Base-by-base conservation (phyloP, 2,113 vertebrate genomes). In the Emydocephalus ijimae region DNA sequence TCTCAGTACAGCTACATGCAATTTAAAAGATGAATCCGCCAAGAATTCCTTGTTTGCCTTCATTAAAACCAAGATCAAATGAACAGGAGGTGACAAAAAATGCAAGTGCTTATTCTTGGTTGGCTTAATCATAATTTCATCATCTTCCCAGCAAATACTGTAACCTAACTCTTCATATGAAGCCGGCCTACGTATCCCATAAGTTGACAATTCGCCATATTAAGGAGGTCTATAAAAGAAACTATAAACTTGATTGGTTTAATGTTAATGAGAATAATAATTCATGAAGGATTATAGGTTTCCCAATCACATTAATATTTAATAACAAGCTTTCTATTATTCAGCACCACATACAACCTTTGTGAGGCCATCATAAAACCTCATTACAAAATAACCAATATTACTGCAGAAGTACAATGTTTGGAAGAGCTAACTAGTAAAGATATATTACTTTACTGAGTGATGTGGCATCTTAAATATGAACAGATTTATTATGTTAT, bases 1-100 rank as follows among this genome's bases (percentile, higher is more conserved):
- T 26, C 87, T 92, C 1, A 95, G 90, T 93, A 94, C 43, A 93
- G 48, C 11, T 81, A 93, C 55, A 34, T 74, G 48, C 45, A 87
- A 54, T 9, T 20, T 74, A 94, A 89, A 96, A 69, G 55, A 56
- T 89, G 93, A 43, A 93, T 14, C 23, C 14, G 45, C 39, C 43
- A 61, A 45, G 14, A 57, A 81, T 3, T 81, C 34, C 74, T 21
- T 9, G 18, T 43, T 43, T 39, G 34, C 18, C 7, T 39, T 39
- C 34, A 81, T 20, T 29, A 57, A 15, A 61, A 48, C 88, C 34
- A 14, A 59, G 7, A 52, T 5, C 24, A 50, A 52, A 26, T 48
- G 10, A 5, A n/a, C 23, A 52, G 48, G 48, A n/a, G 4, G 48
- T 52, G 45, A 12, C 10, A 52, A 12, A 87, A 3, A 39, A 81